These are phyloP conservation scores for Parazoanthus swiftii DNA, from an alignment of 92 coral and sea anemone species.

Conservation along the genomic window DNA sequence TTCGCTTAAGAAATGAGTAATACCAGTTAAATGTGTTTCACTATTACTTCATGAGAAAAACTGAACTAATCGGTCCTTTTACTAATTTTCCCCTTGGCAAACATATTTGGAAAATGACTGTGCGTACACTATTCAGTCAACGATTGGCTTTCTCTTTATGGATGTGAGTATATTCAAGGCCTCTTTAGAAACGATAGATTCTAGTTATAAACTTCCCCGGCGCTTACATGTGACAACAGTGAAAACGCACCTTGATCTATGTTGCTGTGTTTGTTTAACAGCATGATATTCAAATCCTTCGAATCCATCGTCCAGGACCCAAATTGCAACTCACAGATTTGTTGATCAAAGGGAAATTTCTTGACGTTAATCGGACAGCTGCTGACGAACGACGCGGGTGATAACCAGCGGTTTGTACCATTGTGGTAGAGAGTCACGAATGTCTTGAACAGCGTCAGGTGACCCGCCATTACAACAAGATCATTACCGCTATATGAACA, in stretches of 20 bases:
- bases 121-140: too few relatives aligned
- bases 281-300: conserved; percentile 1
- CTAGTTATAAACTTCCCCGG: too few relatives aligned
- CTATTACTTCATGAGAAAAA: too few relatives aligned
- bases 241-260: neutral
- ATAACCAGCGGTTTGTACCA: conserved; percentile 23
- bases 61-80: too few relatives aligned
- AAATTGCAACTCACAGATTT: neutral
- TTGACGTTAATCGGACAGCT: conserved; percentile 1
- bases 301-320: conserved; percentile 16
- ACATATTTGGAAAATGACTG: too few relatives aligned
- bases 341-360: conserved; percentile 14
- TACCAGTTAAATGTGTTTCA: too few relatives aligned
- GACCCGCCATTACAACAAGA: conserved; percentile 21
- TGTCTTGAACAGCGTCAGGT: conserved; percentile 29
- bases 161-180: too few relatives aligned
- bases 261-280: neutral
- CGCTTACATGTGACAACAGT: too few relatives aligned
- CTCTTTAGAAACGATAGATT: too few relatives aligned
- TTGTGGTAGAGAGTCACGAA: conserved; percentile 7
- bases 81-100: too few relatives aligned
- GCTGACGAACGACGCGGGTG: conserved; percentile 34
- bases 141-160: too few relatives aligned
- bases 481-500: neutral
- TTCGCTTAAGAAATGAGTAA: too few relatives aligned